Evolutionary conservation across 1,140 invertebrate species (phyloP), one percentile per base, ranked within the genome.

Genomic region (Pinna nobilis): DNA sequence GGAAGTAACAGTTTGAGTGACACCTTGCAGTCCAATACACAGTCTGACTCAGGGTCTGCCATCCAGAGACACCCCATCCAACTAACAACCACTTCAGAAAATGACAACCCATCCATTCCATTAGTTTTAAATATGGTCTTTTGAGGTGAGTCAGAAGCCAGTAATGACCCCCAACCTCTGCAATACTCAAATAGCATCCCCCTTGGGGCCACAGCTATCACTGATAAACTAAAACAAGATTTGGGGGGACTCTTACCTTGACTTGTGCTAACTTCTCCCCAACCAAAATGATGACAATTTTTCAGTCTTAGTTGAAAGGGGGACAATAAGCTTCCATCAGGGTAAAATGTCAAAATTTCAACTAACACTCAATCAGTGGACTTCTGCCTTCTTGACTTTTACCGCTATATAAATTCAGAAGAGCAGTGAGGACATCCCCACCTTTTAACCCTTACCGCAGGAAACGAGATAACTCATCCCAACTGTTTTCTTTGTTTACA

Each of bases 241-340:
- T 59, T 59, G 55, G 55, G 55, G 30, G 4, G 30, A 59, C 28
- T 15, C 55, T 15, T 59, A 59, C 30, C 35, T 59, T 59, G 55
- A 30, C 25, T 18, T 53, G n/a, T n/a, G 39, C 9, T n/a, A 11
- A 11, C 39, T 44, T n/a, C 39, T 44, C n/a, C 39, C 39, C 9
- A 44, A 44, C 39, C 39, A n/a, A 44, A 9, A 44, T 9, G 39
- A 44, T 11, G 39, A 44, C 9, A 44, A 44, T n/a, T 44, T 44
- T 44, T 44, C 39, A 44, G 39, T 44, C 39, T 44, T n/a, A 11
- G n/a, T 44, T 44, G 39, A 44, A 44, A 9, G 39, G 39, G 39
- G 39, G 39, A 9, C 39, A 44, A 11, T 44, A 44, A 44, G n/a
- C n/a, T 44, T 44, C n/a, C 39, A 44, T 9, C 39, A 44, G n/a